Conservation (phyloP, 2,797 vertebrate species). For the Coregonus ussuriensis region DNA sequence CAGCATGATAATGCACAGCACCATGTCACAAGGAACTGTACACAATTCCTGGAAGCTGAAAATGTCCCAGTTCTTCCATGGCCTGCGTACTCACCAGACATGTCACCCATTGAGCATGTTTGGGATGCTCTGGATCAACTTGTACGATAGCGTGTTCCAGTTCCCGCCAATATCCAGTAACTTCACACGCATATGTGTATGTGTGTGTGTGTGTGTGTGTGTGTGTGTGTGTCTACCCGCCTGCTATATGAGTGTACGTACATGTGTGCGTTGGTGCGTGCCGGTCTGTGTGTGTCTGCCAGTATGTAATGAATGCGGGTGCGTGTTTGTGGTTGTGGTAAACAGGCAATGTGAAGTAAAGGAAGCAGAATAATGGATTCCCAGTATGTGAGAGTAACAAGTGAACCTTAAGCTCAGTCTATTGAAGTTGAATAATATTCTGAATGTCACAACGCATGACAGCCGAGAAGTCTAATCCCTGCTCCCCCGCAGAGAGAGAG, state of each 20-base stretch:
- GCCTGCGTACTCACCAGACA: too few relatives aligned
- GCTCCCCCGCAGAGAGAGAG: constrained; percentile 51
- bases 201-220: constrained; percentile 9
- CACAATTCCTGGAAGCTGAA: too few relatives aligned
- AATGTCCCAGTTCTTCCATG: too few relatives aligned
- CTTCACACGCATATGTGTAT: constrained; percentile 19
- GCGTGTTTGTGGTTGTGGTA: constrained; percentile 51
- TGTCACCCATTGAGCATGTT: too few relatives aligned
- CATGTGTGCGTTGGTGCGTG: constrained; percentile 21
- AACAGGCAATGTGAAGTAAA: constrained; percentile 57
- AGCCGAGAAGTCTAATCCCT: constrained; percentile 72
- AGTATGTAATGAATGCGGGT: constrained; percentile 32
- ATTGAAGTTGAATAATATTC: constrained; percentile 76
- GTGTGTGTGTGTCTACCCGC: background rate
- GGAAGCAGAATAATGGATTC: constrained; percentile 69
- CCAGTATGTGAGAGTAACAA: constrained; percentile 67
- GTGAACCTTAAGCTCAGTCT: constrained; percentile 72
- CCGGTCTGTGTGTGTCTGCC: constrained; percentile 13
- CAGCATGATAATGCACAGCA: too few relatives aligned
- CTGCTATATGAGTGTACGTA: constrained; percentile 14
- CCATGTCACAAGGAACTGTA: too few relatives aligned
- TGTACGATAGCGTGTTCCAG: too few relatives aligned
- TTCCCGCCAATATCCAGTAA: too few relatives aligned
- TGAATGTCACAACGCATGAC: constrained; percentile 76
- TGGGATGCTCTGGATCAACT: too few relatives aligned